Evolutionary conservation across 2,797 vertebrate genomes (phyloP), one percentile per base, ranked within the genome.

Genomic region (Urocyon cinereoargenteus): DNA sequence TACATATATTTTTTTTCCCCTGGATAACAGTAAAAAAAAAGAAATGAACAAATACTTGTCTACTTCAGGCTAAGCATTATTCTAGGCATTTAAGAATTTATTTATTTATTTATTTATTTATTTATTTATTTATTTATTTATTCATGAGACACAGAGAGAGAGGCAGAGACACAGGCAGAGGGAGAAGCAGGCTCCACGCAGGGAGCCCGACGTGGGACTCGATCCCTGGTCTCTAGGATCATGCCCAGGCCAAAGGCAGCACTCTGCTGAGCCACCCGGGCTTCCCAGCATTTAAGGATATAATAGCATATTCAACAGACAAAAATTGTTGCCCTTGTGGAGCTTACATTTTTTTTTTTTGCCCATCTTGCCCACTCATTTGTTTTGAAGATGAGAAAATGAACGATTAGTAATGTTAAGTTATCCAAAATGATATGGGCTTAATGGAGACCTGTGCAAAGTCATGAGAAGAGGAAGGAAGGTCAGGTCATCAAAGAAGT

Each of bases 311-410:
- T 22, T 53, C 88, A 94, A 85, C 57, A 59, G 31, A 87, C 15
- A 86, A 84, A 91, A 83, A 64, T 45, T 62, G 64, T 24, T 89
- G 49, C 14, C 11, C 5, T 49, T 87, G 13, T 62, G 10, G 61
- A 90, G 28, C 15, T 94, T 86, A 73, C 40, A 72, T 81, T 90
- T 93, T 66, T 70, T 85, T 34, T 84, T 87, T 45, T 34, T 84
- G 36, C 36, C 91, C 36, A 53, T 86, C 36, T 89, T 95, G 40
- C 5, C 61, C 16, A 86, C 31, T 15, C 22, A 62, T 85, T 94
- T 86, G 73, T 83, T 96, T 89, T 94, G 40, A 96, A 96, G 51
- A 83, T 49, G n/a, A 96, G 3, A 96, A 96, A 97, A 86, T 86
- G 18, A 91, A 86, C 92, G 19, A 72, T 84, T 66, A 93, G 53